phyloP scores from a whole-genome alignment of 2,888 invertebrate species.

The Eupsilia transversa region DNA sequence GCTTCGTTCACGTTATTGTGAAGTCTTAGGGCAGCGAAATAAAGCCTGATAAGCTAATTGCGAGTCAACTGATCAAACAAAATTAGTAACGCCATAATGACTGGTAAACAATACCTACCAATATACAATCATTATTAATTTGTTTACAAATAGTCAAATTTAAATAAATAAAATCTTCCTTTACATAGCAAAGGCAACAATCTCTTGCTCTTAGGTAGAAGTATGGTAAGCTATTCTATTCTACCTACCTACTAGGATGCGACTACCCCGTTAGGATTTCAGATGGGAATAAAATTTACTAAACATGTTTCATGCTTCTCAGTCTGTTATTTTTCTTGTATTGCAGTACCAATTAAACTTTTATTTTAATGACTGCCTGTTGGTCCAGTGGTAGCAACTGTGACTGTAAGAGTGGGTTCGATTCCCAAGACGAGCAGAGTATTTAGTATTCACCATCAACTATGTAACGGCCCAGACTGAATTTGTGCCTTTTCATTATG shows the following conservation, averaged over 20 bases:
- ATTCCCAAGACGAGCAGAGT: not conserved
- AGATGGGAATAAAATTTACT: no score
- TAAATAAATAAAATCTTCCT: constrained; percentile 13
- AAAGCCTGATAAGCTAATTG: constrained; percentile 31
- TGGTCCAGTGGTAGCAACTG: not conserved
- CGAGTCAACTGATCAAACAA: constrained; percentile 4
- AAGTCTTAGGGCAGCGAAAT: constrained; percentile 20
- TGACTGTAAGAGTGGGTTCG: not conserved
- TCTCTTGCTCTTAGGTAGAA: not conserved
- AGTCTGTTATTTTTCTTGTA: no score
- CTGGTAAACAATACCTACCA: constrained; percentile 16
- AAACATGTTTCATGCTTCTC: no score
- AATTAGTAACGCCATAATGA: constrained; percentile 24
- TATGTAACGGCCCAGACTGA: not conserved
- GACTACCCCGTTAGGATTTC: no score
- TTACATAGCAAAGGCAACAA: not conserved
- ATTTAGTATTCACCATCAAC: not conserved
- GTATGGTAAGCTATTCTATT: no score
- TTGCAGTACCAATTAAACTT: not conserved
- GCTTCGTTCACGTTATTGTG: constrained; percentile 27
- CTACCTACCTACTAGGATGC: no score
- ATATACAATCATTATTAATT: not conserved
- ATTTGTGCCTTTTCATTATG: not conserved
- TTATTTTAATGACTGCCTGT: no score
- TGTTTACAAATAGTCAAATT: not conserved